Base-by-base conservation (phyloP, 1,140 invertebrate species). In the Harlomillsia oculata region DNA sequence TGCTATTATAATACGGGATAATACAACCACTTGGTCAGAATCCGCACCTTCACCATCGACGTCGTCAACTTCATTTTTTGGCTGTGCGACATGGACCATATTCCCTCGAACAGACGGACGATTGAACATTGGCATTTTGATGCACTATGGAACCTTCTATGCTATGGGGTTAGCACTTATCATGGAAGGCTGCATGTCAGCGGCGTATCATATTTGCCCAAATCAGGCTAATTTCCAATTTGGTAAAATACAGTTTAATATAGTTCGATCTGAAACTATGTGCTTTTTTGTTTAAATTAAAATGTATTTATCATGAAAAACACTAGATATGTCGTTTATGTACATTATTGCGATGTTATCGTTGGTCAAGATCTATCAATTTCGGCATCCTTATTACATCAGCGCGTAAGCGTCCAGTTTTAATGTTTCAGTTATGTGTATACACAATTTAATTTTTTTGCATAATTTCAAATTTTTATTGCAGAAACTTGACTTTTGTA, bases 201-300 rank as follows among this genome's bases (percentile, higher is more conserved):
- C 70, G 9, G 77, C 74, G 57, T 80, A 80, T 58, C 75, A 75
- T 60, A 67, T 80, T 26, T 80, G 78, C 65, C 78, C 78, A 11
- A 78, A 72, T 60, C 70, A 73, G 36, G 72, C 72, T 25, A 79
- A 80, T 64, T 80, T 79, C 64, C 78, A 80, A 65, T 80, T 80
- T 71, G 78, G 77, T 79, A 66, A 65, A 63, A n/a, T n/a, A n/a
- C n/a, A n/a, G n/a, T n/a, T n/a, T n/a, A n/a, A n/a, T n/a, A n/a
- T n/a, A n/a, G n/a, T n/a, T n/a, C n/a, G n/a, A n/a, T n/a, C n/a
- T n/a, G n/a, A n/a, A n/a, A n/a, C n/a, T n/a, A 36, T 18, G 34
- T 50, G 5, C 26, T 36, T 20, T 18, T 43, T 23, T 1, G 18
- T 18, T 5, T 54, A 32, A 34, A 34, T 11, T 34, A 23, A 5